These are phyloP conservation scores for Zaprionus lachaisei DNA, from an alignment of 1,140 invertebrate species.

Conservation along the genomic window DNA sequence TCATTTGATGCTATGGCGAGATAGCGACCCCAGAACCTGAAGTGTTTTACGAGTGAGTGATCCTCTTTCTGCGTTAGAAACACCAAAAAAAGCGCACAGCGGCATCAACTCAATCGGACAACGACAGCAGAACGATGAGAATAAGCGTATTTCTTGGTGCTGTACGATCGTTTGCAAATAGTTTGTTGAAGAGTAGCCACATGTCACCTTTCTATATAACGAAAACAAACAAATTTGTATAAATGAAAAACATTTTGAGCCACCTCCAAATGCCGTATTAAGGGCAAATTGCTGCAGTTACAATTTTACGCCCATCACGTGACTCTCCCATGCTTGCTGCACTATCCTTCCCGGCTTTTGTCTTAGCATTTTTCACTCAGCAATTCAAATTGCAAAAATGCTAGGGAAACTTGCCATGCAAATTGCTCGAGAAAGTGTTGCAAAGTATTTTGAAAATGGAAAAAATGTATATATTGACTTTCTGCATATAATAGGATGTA, in stretches of 20 bases:
- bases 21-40: no score
- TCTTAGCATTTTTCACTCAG: background rate
- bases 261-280: slow-evolving; percentile 14
- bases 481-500: no score
- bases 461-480: no score
- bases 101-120: no score
- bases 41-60: no score
- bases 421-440: background rate
- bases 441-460: no score
- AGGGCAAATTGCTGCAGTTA: slow-evolving; percentile 11
- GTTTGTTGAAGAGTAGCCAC: slow-evolving; percentile 20
- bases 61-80: no score
- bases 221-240: slow-evolving; percentile 57
- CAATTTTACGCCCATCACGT: background rate
- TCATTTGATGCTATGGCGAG: no score
- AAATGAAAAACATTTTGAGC: slow-evolving; percentile 51
- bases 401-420: background rate
- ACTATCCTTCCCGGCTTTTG: background rate
- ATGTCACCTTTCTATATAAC: slow-evolving; percentile 19
- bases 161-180: slow-evolving; percentile 3
- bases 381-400: background rate
- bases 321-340: background rate
- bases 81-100: no score
- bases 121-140: no score
- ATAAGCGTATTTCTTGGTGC: no score